Base-by-base conservation (phyloP, 1,140 invertebrate genomes). In the Chironomus tepperi region DNA sequence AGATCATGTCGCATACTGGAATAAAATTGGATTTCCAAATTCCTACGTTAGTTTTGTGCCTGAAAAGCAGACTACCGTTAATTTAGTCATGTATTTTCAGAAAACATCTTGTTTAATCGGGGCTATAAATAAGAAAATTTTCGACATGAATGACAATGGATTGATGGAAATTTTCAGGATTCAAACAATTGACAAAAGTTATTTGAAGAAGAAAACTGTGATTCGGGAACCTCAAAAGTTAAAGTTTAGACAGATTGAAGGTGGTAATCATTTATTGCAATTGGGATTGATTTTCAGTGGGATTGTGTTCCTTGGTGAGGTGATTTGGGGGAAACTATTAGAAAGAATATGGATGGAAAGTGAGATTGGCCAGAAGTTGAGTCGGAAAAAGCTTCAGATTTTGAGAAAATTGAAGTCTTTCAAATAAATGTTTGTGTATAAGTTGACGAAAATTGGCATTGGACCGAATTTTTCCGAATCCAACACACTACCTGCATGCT, bases 1-100 rank as follows among this genome's bases (percentile, higher is more conserved):
- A 70, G 65, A 70, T 18, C 65, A 70, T 19, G 65, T 70, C 19
- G 65, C 65, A 19, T 70, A 19, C 7, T 21, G 65, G 16, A 70
- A 70, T 70, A 70, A 70, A 70, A 7, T 19, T 8, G 65, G 19
- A 8, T 18, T 18, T 18, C 16, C 65, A 1, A 18, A 70, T 19
- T 10, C n/a, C 8, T 70, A 18, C 10, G n/a, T 19, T 12, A 10
- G 8, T 18, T 9, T 70, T 8, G 19, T 15, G 3, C 16, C 16
- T 2, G 65, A 70, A 21, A 19, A 18, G 3, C 18, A 19, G 3
- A 70, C n/a, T 21, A 70, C 65, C 0, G 65, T 70, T 18, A 70
- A 70, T 19, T 21, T 70, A 8, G 16, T 9, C n/a, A 70, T 70
- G n/a, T 70, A 70, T 10, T 70, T 70, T 19, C n/a, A 70, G 3